Percentiles rank a stretch among this genome's conserved stretches.
These are phyloP conservation scores for Epistrophella euchroma DNA, from an alignment of 2,888 invertebrate genomes.

Conservation along the genomic window DNA sequence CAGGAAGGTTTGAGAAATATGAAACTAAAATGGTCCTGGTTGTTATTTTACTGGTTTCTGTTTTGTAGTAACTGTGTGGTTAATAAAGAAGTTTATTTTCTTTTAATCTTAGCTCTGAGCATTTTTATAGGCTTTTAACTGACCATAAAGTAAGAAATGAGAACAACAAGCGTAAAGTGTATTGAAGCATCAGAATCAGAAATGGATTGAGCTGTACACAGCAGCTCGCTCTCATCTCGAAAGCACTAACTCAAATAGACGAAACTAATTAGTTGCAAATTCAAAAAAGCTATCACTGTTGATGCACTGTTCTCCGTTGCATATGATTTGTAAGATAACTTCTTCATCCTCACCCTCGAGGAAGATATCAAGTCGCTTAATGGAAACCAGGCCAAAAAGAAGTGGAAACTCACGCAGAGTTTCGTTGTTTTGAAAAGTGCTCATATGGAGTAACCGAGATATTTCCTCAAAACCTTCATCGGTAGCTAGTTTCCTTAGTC, in stretches of 20 bases:
- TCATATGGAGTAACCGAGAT: constrained; percentile 79
- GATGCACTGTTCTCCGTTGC: constrained; percentile 80
- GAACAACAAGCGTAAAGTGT: constrained; percentile 82
- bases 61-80: too few relatives aligned
- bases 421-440: constrained; percentile 77
- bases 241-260: constrained; percentile 80
- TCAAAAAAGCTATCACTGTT: constrained; percentile 83
- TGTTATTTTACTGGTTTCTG: too few relatives aligned
- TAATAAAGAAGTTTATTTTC: too few relatives aligned
- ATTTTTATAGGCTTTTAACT: too few relatives aligned
- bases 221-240: constrained; percentile 77
- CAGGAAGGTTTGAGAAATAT: constrained; percentile 79
- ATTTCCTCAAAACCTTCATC: constrained; percentile 83
- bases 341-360: constrained; percentile 82
- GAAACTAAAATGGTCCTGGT: constrained; percentile 75
- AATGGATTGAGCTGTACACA: constrained; percentile 78
- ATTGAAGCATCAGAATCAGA: constrained; percentile 81
- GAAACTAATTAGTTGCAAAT: constrained; percentile 80
- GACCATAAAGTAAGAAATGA: too few relatives aligned
- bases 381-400: constrained; percentile 80
- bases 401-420: constrained; percentile 78
- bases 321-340: constrained; percentile 82
- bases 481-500: constrained; percentile 82
- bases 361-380: constrained; percentile 81
- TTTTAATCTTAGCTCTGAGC: too few relatives aligned